Conservation (phyloP, 2,113 vertebrate species). For the Neomonachus schauinslandi region DNA sequence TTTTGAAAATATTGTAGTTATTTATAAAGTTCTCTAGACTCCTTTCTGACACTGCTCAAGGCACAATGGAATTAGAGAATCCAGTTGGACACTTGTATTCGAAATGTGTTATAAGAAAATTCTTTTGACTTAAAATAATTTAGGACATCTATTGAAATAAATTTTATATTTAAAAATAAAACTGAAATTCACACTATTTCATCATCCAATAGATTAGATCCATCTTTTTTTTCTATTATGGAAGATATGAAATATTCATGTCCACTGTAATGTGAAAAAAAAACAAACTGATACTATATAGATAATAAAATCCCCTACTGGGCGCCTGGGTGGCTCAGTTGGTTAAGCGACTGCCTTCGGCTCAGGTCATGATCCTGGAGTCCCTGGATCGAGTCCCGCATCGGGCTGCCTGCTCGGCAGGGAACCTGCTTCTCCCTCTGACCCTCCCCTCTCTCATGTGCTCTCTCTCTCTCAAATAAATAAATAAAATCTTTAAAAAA, state of each 20-base stretch:
- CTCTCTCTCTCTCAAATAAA: no score
- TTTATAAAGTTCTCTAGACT: not conserved
- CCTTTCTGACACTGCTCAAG: not conserved
- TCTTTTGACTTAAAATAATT: not conserved
- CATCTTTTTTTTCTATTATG: not conserved
- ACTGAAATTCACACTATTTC: not conserved
- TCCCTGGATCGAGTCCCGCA: no score
- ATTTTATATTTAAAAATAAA: conserved; percentile 25
- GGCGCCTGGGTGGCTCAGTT: no score
- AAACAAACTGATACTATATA: not conserved
- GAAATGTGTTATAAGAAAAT: not conserved
- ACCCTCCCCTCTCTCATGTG: no score
- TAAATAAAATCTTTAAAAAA: no score
- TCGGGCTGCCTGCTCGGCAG: no score
- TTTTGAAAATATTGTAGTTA: conserved; percentile 4
- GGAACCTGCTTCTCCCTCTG: no score
- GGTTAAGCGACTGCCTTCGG: no score
- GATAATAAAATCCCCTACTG: not conserved
- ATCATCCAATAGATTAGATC: not conserved
- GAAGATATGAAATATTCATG: not conserved
- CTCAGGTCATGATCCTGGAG: no score
- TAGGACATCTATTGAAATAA: not conserved
- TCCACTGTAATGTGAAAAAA: not conserved
- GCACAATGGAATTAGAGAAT: not conserved
- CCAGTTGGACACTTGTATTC: not conserved